These are phyloP conservation scores for Hormaphis cornu DNA, from an alignment of 1,140 invertebrate genomes.

Conservation along the genomic window DNA sequence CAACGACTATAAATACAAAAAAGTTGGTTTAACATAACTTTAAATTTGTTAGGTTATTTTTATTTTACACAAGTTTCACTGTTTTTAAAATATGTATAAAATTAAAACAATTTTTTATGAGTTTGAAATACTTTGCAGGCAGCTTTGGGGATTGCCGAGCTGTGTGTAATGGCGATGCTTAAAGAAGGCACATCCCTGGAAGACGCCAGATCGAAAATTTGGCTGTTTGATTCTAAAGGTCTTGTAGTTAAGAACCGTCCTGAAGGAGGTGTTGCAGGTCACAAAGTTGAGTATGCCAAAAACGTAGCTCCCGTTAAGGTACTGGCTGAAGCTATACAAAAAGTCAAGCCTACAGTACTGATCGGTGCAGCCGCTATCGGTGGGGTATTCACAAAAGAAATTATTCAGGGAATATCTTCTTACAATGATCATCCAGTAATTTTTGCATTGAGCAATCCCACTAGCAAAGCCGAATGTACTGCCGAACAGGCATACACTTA, in stretches of 20 bases:
- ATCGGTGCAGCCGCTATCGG: slow-evolving; percentile 77
- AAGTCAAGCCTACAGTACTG: slow-evolving; percentile 70
- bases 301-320: slow-evolving; percentile 56
- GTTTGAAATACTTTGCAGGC: slow-evolving; percentile 47
- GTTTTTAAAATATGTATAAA: too few relatives aligned
- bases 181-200: slow-evolving; percentile 61
- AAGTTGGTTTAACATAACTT: too few relatives aligned
- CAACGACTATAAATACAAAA: too few relatives aligned
- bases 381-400: slow-evolving; percentile 74
- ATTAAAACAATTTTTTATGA: neutral
- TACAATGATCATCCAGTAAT: slow-evolving; percentile 73
- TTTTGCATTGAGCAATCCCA: slow-evolving; percentile 94
- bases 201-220: slow-evolving; percentile 64
- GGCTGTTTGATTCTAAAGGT: slow-evolving; percentile 62
- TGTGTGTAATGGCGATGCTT: slow-evolving; percentile 80
- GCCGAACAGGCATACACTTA: slow-evolving; percentile 81
- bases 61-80: too few relatives aligned
- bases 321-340: slow-evolving; percentile 65
- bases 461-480: slow-evolving; percentile 93
- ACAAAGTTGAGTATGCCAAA: slow-evolving; percentile 69
- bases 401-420: slow-evolving; percentile 71
- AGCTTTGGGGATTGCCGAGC: slow-evolving; percentile 73
- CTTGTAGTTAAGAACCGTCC: slow-evolving; percentile 69
- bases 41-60: too few relatives aligned
- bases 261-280: slow-evolving; percentile 60